Evolutionary conservation across 2,888 invertebrate species (phyloP).

Genomic region (Brachypalpus laphriformis): DNA sequence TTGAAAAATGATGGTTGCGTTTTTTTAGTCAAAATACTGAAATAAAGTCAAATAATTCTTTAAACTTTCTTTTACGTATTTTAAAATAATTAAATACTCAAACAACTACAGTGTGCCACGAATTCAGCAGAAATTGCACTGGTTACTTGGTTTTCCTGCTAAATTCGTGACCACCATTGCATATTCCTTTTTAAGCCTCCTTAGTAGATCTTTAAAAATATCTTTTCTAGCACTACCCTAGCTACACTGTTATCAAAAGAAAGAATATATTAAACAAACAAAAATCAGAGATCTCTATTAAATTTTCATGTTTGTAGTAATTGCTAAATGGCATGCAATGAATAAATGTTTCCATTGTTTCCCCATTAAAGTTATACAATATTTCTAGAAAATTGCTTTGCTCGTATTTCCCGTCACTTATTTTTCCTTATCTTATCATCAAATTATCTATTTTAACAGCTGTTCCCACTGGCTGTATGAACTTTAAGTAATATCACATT

Average conservation of each 20-base stretch:
- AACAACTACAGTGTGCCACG: no score
- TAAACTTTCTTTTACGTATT: no score
- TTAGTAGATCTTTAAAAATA: no score
- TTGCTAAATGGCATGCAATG: neutral
- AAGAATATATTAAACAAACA: no score
- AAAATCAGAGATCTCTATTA: neutral
- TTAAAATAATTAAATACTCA: no score
- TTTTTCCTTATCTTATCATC: conserved; percentile 14
- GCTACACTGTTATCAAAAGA: neutral
- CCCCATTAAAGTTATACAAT: neutral
- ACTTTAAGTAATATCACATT: neutral
- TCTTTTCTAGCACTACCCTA: neutral
- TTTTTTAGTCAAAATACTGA: no score
- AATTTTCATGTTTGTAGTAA: neutral
- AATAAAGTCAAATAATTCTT: no score
- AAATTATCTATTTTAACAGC: conserved; percentile 11
- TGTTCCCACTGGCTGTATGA: neutral
- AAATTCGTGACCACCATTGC: no score
- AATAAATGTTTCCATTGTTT: neutral
- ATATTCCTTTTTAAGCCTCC: no score
- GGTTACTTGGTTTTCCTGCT: no score
- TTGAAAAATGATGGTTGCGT: no score
- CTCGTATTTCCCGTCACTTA: neutral
- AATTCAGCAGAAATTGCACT: no score
- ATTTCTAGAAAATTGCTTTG: neutral